Percentiles rank a stretch among this genome's conserved stretches.
Conservation (phyloP, 2,113 vertebrate genomes). For the Fukomys damarensis region DNA sequence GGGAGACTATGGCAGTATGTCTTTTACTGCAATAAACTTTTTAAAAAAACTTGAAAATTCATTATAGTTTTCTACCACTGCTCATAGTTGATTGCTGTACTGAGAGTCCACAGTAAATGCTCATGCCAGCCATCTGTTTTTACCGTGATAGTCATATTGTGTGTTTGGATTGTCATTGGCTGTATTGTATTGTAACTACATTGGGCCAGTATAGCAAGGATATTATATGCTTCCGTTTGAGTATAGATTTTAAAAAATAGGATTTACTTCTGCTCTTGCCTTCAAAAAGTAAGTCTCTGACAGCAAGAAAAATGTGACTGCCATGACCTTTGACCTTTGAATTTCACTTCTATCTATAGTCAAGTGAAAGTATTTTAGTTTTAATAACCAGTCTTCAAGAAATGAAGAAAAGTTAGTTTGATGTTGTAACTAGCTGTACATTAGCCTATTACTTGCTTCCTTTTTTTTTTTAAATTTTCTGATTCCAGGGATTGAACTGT, state of each 20-base stretch:
- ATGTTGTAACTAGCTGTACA: background rate
- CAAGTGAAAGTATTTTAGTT: conserved; percentile 49
- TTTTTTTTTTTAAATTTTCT: no score
- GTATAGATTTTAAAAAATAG: background rate
- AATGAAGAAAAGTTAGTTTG: conserved; percentile 10
- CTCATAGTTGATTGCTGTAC: background rate
- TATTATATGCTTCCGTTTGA: background rate
- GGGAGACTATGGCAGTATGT: background rate
- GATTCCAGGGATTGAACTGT: no score
- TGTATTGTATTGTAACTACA: background rate
- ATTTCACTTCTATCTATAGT: conserved; percentile 52
- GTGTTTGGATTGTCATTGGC: background rate
- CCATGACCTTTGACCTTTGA: conserved; percentile 54
- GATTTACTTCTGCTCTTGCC: conserved; percentile 40
- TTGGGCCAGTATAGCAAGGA: background rate
- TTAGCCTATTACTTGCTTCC: no score
- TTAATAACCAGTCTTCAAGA: conserved; percentile 65
- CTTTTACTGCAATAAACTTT: background rate
- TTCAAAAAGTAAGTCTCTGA: conserved; percentile 41
- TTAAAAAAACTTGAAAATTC: background rate
- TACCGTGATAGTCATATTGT: background rate
- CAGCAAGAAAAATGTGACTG: conserved; percentile 65
- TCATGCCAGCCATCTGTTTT: background rate
- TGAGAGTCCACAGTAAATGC: background rate
- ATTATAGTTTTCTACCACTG: background rate